These are phyloP conservation scores for Cephonodes hylas DNA, from an alignment of 2,888 invertebrate species.

Conservation along the genomic window DNA sequence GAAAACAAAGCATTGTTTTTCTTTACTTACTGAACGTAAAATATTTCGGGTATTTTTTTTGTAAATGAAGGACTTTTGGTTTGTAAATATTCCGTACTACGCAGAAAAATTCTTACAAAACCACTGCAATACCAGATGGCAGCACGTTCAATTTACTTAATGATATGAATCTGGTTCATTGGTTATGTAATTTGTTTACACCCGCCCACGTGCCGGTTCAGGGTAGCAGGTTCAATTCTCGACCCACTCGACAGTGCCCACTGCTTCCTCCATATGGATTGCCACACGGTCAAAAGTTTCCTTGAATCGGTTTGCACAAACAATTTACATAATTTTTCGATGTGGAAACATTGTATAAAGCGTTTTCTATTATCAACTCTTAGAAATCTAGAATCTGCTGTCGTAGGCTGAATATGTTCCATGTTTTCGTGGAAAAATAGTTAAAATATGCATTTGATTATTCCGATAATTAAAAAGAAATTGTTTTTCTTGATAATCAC, in stretches of 20 bases:
- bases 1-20: too few species aligned
- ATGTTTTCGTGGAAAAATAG: background rate
- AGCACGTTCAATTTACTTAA: background rate
- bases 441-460: too few species aligned
- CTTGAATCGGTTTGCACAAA: slow-evolving; percentile 40
- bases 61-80: too few species aligned
- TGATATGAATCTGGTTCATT: slow-evolving; percentile 11
- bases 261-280: slow-evolving; percentile 52
- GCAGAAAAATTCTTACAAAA: background rate
- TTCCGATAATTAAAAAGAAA: too few species aligned
- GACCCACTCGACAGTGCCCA: slow-evolving; percentile 52
- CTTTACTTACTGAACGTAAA: too few species aligned
- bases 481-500: too few species aligned
- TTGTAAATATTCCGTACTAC: background rate
- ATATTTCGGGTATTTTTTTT: too few species aligned
- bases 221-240: slow-evolving; percentile 50
- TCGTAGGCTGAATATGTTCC: background rate
- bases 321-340: slow-evolving; percentile 21
- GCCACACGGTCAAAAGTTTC: slow-evolving; percentile 35
- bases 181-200: slow-evolving; percentile 58
- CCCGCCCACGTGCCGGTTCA: slow-evolving; percentile 34
- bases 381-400: background rate
- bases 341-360: slow-evolving; percentile 11
- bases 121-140: background rate
- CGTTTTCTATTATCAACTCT: slow-evolving; percentile 1